These are phyloP conservation scores for Rhea americana DNA, from an alignment of 2,113 vertebrate genomes.

Conservation along the genomic window DNA sequence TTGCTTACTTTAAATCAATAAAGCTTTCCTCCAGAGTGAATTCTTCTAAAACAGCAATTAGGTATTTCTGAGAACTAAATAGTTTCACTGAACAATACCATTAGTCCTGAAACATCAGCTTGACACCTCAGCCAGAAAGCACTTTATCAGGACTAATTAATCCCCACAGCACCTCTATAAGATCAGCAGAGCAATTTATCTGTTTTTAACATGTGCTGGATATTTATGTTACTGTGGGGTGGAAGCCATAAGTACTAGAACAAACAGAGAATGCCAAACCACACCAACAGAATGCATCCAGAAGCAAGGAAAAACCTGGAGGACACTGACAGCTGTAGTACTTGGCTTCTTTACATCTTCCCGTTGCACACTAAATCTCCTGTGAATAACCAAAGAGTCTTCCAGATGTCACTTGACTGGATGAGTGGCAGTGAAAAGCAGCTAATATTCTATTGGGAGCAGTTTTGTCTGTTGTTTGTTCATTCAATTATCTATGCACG, in stretches of 20 bases:
- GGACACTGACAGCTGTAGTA: slow-evolving; percentile 54
- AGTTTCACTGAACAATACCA: slow-evolving; percentile 58
- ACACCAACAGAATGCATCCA: slow-evolving; percentile 53
- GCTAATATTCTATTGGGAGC: slow-evolving; percentile 46
- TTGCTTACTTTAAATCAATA: slow-evolving; percentile 57
- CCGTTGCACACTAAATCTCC: slow-evolving; percentile 41
- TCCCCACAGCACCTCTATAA: slow-evolving; percentile 43
- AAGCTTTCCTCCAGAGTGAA: slow-evolving; percentile 34
- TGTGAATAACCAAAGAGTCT: slow-evolving; percentile 51
- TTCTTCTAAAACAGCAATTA: slow-evolving; percentile 55
- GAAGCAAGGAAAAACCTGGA: background rate
- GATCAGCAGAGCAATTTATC: slow-evolving; percentile 47
- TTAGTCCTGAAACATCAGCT: slow-evolving; percentile 65
- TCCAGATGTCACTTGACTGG: slow-evolving; percentile 67
- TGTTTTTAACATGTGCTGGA: slow-evolving; percentile 30
- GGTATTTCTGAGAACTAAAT: slow-evolving; percentile 47
- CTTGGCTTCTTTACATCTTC: slow-evolving; percentile 52
- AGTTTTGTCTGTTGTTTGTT: slow-evolving; percentile 60
- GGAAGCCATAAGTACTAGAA: slow-evolving; percentile 17
- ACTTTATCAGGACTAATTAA: slow-evolving; percentile 66
- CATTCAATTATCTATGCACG: slow-evolving; percentile 57
- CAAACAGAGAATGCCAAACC: slow-evolving; percentile 35
- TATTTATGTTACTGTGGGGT: slow-evolving; percentile 33
- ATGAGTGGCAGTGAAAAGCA: slow-evolving; percentile 60
- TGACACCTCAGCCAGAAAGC: slow-evolving; percentile 55